Evolutionary conservation across 2,113 vertebrate species (phyloP).

Genomic region (Pontoporia blainvillei): DNA sequence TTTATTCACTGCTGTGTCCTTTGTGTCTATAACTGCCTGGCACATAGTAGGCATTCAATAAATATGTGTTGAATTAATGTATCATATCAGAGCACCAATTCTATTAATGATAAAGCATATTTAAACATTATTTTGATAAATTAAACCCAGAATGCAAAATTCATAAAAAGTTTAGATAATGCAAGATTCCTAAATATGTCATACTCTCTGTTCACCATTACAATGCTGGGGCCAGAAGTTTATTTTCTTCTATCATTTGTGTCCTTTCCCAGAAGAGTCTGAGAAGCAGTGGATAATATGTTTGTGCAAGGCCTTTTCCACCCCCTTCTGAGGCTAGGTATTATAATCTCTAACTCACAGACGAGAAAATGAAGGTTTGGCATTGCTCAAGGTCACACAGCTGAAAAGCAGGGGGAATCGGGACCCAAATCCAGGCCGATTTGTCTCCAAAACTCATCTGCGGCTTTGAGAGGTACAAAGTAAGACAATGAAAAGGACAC

Average conservation of each 20-base stretch:
- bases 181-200: background rate
- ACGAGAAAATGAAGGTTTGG: background rate
- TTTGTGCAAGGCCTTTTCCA: background rate
- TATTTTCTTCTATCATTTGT: conserved; percentile 2
- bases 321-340: background rate
- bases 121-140: conserved; percentile 4
- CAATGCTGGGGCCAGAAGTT: background rate
- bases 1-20: background rate
- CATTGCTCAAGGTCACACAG: conserved; percentile 9
- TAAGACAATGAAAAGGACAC: conserved; percentile 56
- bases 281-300: background rate
- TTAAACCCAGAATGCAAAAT: conserved; percentile 8
- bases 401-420: background rate
- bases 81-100: background rate
- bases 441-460: conserved; percentile 46
- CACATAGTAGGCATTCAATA: background rate
- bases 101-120: conserved; percentile 6
- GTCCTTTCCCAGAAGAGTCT: background rate
- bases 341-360: background rate
- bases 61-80: background rate
- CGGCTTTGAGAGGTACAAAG: conserved; percentile 35
- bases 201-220: background rate
- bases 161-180: background rate
- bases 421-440: conserved; percentile 33
- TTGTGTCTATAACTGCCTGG: background rate